Evolutionary conservation across 2,797 vertebrate species (phyloP), one percentile per base, ranked within the genome.

Genomic region (Pristis pectinata): DNA sequence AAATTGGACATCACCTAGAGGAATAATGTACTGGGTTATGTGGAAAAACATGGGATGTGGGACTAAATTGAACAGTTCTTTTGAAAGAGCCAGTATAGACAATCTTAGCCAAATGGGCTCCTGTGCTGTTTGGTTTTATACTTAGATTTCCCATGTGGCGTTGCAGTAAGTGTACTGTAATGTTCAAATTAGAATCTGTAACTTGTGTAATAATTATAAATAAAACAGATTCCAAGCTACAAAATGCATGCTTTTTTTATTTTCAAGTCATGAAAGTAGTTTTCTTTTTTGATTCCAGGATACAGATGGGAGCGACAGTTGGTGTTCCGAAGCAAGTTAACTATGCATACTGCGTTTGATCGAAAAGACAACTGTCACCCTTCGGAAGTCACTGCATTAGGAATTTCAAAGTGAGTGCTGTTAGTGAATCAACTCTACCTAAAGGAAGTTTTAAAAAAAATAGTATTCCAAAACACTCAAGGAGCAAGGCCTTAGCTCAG

Each of bases 331-430:
- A 99, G 98, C 96, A 99, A 99, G 96, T 98, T 99, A 95, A 99
- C 99, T 96, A 99, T 99, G 99, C 99, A 99, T 97, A 99, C 99
- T 0, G 98, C 99, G 0, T 99, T 99, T 5, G 98, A 99, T 95
- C 98, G 99, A 95, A 99, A 99, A 96, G 99, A 99, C 98, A 99
- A 99, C 0, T 97, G 98, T 22, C 98, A 99, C 72, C 99, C 99
- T 0, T 99, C 99, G 0, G 99, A 99, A 96, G 98, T 99, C 97
- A 98, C 98, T 0, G 98, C 98, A 0, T 96, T 99, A 1, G 97
- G 98, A 95, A 98, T 99, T 97, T 99, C 99, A 94, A 99, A 99
- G 99, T 99, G 95, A 97, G 97, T 96, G 49, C 72, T 53, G 30
- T 76, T 94, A 34, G 10, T 19, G 49, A 94, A 93, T 44, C 67